Evolutionary conservation across 2,113 vertebrate species (phyloP).

Genomic region (Pontoporia blainvillei): DNA sequence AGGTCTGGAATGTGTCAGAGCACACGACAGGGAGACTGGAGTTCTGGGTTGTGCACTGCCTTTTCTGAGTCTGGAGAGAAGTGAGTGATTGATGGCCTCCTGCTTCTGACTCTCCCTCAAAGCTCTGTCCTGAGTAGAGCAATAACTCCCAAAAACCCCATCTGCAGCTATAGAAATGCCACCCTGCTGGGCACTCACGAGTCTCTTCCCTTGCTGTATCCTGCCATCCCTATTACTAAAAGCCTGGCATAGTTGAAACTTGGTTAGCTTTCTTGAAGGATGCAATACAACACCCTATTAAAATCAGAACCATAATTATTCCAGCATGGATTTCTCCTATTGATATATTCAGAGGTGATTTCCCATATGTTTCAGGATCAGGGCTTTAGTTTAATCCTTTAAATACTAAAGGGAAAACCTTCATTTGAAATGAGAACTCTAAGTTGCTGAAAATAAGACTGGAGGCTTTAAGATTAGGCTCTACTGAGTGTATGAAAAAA

Average conservation of each 20-base stretch:
- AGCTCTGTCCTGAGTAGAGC: neutral
- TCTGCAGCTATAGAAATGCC: neutral
- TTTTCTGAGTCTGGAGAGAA: neutral
- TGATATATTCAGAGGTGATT: neutral
- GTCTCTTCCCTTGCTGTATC: neutral
- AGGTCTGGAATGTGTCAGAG: neutral
- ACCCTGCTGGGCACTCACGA: rapidly evolving
- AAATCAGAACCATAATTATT: neutral
- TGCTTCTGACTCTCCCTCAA: neutral
- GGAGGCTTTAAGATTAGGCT: neutral
- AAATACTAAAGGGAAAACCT: neutral
- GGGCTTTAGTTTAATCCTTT: neutral
- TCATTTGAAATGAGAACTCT: neutral
- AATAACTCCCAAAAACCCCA: neutral
- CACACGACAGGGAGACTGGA: neutral
- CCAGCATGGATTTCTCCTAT: neutral
- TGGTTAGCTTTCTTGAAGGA: neutral
- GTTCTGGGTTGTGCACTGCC: neutral
- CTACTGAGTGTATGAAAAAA: neutral
- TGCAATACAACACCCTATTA: neutral
- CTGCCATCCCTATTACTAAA: neutral
- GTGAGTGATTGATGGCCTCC: too few species aligned
- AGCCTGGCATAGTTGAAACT: neutral
- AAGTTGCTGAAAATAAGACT: neutral
- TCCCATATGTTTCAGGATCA: neutral